phyloP scores from a whole-genome alignment of 2,888 invertebrate genomes.

The Yponomeuta cagnagella region DNA sequence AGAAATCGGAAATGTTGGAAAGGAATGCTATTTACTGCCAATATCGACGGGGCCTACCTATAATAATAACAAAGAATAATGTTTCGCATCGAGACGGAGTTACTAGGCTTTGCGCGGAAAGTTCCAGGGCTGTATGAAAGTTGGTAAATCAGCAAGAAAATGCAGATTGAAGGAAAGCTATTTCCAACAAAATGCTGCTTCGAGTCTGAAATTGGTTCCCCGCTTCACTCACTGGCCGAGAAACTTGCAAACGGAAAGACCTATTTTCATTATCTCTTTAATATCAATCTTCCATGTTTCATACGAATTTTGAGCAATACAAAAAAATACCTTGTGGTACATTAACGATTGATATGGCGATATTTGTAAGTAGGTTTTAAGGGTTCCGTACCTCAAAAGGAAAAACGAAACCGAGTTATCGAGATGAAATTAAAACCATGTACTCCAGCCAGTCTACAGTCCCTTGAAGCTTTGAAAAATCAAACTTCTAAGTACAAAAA shows the following conservation, averaged over 20 bases:
- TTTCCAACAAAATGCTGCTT: constrained; percentile 73
- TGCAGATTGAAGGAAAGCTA: constrained; percentile 75
- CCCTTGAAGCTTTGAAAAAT: no score
- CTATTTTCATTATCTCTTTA: constrained; percentile 68
- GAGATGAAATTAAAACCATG: no score
- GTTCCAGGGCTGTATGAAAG: constrained; percentile 59
- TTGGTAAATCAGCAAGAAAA: constrained; percentile 76
- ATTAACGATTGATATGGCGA: no score
- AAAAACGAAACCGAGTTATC: no score
- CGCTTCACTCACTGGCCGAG: constrained; percentile 64
- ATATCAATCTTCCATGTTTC: constrained; percentile 16
- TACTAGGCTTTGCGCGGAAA: constrained; percentile 15
- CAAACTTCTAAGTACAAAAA: no score
- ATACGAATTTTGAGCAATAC: constrained; percentile 3
- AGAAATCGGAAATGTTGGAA: no score
- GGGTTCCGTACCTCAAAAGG: no score
- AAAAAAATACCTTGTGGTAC: no score
- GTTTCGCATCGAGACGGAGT: constrained; percentile 11
- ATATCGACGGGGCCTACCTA: neutral
- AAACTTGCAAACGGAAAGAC: constrained; percentile 64
- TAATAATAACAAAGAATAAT: constrained; percentile 9
- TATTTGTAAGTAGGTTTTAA: no score
- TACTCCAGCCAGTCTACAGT: no score
- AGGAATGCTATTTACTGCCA: neutral
- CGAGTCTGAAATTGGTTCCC: constrained; percentile 73